Evolutionary conservation across 2,888 invertebrate species (phyloP).

Genomic region (Pilophorus perplexus): DNA sequence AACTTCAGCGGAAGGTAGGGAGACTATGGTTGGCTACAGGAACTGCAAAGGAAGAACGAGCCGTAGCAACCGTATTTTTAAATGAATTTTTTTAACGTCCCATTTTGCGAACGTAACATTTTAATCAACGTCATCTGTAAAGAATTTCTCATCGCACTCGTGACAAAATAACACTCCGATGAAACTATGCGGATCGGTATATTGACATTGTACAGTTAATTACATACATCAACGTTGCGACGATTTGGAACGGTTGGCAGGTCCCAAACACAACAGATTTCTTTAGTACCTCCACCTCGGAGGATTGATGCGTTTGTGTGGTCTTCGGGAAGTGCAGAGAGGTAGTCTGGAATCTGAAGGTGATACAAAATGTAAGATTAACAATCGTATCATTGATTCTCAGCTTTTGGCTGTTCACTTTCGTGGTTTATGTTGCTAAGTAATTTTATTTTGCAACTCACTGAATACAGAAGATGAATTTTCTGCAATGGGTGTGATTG

Average conservation of each 20-base stretch:
- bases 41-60: no score
- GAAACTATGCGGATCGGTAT: neutral
- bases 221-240: neutral
- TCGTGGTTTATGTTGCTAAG: no score
- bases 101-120: no score
- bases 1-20: no score
- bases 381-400: neutral
- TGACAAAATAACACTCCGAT: no score
- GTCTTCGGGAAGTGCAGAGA: neutral
- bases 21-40: no score
- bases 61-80: no score
- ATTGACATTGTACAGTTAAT: neutral
- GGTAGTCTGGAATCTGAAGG: conserved; percentile 7
- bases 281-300: conserved; percentile 32
- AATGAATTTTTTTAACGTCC: no score
- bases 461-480: conserved; percentile 10
- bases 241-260: neutral
- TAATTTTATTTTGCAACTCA: neutral
- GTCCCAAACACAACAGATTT: no score
- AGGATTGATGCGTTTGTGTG: neutral
- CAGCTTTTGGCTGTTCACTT: no score
- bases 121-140: no score
- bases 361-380: neutral
- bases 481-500: conserved; percentile 24
- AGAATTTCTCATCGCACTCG: no score